Evolutionary conservation across 2,888 invertebrate genomes (phyloP), one percentile per base, ranked within the genome.

Genomic region (Meteorus cinctellus): DNA sequence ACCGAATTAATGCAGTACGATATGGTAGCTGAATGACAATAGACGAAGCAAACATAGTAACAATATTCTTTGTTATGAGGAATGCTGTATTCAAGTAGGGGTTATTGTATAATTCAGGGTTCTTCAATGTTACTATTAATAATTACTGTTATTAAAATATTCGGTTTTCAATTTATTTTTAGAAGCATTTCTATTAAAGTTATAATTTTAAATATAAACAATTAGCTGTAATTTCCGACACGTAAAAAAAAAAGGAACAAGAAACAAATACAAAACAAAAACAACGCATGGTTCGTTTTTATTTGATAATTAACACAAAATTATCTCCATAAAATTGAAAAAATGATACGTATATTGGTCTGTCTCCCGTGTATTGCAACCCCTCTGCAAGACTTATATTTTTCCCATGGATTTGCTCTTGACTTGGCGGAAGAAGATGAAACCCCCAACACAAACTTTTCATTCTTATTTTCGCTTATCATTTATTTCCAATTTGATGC

Each of bases 301-400:
- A 79, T 83, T 85, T 83, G 81, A 80, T 84, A 84, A 84, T 85
- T 83, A 85, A 84, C 83, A 84, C 82, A 86, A 84, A 85, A 82
- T 84, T 84, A 85, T 86, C 86, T 88, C 86, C 86, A 83, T 84
- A 79, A 83, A 84, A 84, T 81, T 83, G 84, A 86, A 87, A 87
- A 87, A 87, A 87, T 78, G 81, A 86, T 86, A 82, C 86, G 84
- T 86, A 86, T 85, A 86, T 82, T 86, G 85, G 87, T 86, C 87
- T 85, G 83, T 87, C 86, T 85, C 86, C 82, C 81, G 82, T 85
- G 84, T 85, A 82, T 87, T 84, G 79, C 85, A 82, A 84, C 80
- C 82, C 16, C 1, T 10, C 83, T 81, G 84, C 82, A 79, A 85
- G 81, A 81, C 82, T 83, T 19, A 55, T 48, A 8, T 6, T 77